A percentile compares a stretch with the other conserved stretches of the same genome.
phyloP scores from a whole-genome alignment of 2,888 invertebrate species.

The Drosophila limbata region DNA sequence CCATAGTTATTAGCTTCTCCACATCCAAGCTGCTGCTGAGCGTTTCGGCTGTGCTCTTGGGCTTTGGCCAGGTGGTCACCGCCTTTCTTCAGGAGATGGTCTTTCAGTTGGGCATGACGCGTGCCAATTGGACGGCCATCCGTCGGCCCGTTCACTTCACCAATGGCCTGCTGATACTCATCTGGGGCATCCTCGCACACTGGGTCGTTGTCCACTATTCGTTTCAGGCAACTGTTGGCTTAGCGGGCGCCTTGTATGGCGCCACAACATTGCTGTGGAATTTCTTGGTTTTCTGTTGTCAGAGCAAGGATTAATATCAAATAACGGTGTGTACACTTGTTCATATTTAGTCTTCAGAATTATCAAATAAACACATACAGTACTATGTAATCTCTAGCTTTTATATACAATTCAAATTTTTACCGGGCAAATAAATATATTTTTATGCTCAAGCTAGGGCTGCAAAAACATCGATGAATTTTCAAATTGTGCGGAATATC shows the following conservation, averaged over 20 bases:
- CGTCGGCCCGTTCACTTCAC: constrained; percentile 83
- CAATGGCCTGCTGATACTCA: constrained; percentile 83
- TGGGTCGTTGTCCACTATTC: constrained; percentile 82
- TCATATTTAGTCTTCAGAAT: constrained; percentile 3
- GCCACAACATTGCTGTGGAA: constrained; percentile 82
- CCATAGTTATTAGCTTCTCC: constrained; percentile 84
- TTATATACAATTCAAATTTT: background rate
- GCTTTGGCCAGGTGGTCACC: constrained; percentile 85
- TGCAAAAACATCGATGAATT: background rate
- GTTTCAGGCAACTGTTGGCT: constrained; percentile 83
- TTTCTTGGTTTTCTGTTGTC: constrained; percentile 81
- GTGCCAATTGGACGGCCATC: constrained; percentile 84
- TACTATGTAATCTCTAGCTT: background rate
- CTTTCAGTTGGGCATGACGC: constrained; percentile 83
- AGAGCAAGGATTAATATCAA: constrained; percentile 69
- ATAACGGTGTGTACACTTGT: constrained; percentile 10
- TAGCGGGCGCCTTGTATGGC: constrained; percentile 81
- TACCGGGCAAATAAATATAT: background rate
- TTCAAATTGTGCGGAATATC: background rate
- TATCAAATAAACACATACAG: constrained; percentile 25
- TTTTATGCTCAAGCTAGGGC: background rate
- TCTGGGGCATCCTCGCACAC: constrained; percentile 84
- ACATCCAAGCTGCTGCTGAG: constrained; percentile 84
- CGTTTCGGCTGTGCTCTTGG: constrained; percentile 84
- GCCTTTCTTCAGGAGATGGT: constrained; percentile 84